Evolutionary conservation across 2,888 invertebrate species (phyloP).

Genomic region (Acanthococcus lagerstroemiae): DNA sequence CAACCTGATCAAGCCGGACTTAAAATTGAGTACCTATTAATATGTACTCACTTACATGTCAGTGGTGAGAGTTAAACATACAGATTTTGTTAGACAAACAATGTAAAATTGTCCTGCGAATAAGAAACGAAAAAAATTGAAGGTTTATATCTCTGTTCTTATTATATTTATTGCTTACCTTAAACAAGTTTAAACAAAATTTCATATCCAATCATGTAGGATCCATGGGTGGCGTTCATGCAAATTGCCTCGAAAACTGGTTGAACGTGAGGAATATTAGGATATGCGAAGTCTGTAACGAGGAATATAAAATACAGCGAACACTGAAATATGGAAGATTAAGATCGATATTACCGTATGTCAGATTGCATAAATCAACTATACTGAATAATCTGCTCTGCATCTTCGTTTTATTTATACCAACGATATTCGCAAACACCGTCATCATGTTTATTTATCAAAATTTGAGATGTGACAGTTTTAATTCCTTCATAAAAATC

Average conservation of each 20-base stretch:
- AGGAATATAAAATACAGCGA: conserved; percentile 10
- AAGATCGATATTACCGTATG: conserved; percentile 3
- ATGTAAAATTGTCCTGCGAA: no score
- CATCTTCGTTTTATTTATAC: background rate
- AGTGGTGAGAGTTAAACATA: no score
- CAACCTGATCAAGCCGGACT: no score
- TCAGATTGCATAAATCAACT: background rate
- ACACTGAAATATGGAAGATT: conserved; percentile 10
- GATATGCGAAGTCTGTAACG: conserved; percentile 19
- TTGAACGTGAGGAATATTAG: conserved; percentile 16
- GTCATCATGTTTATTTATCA: background rate
- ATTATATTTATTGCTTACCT: no score
- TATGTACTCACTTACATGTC: no score
- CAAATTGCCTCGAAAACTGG: conserved; percentile 16
- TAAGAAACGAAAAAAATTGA: no score
- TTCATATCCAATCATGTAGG: background rate
- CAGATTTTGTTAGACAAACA: no score
- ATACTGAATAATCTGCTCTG: background rate
- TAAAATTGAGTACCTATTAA: no score
- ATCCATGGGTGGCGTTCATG: conserved; percentile 19
- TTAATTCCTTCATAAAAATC: background rate
- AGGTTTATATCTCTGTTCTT: no score
- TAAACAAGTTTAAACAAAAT: no score
- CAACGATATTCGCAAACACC: background rate
- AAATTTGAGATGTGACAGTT: background rate